Conservation (phyloP, 2,113 vertebrate species). For the Chinchilla lanigera region DNA sequence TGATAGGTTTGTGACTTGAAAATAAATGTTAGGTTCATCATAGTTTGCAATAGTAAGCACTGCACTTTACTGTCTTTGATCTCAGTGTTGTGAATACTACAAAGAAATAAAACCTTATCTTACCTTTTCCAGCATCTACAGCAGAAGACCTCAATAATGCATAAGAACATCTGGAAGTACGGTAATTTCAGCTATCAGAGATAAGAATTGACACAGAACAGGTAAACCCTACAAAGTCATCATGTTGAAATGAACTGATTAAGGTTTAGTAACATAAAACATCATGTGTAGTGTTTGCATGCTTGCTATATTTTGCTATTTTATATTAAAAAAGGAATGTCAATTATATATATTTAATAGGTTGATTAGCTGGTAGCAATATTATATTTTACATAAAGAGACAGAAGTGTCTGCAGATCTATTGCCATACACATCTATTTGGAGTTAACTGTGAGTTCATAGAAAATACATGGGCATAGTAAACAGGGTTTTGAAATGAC, state of each 20-base stretch:
- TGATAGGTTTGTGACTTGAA: slow-evolving; percentile 88
- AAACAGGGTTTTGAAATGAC: slow-evolving; percentile 91
- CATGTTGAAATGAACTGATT: slow-evolving; percentile 93
- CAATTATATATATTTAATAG: slow-evolving; percentile 90
- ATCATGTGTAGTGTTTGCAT: slow-evolving; percentile 86
- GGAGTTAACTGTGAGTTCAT: slow-evolving; percentile 88
- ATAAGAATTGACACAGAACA: slow-evolving; percentile 93
- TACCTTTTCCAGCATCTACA: slow-evolving; percentile 92
- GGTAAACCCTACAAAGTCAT: slow-evolving; percentile 93
- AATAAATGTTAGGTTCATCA: slow-evolving; percentile 90
- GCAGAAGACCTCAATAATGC: slow-evolving; percentile 92
- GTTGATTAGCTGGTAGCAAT: slow-evolving; percentile 88
- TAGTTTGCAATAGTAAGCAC: slow-evolving; percentile 89
- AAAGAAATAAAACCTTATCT: slow-evolving; percentile 95
- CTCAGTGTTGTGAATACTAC: slow-evolving; percentile 91
- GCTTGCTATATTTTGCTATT: slow-evolving; percentile 84
- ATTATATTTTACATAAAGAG: slow-evolving; percentile 88
- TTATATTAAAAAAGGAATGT: slow-evolving; percentile 84
- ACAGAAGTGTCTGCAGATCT: slow-evolving; percentile 86
- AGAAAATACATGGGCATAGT: slow-evolving; percentile 89
- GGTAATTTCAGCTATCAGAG: slow-evolving; percentile 92
- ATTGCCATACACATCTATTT: slow-evolving; percentile 82
- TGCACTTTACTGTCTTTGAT: slow-evolving; percentile 92
- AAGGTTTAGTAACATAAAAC: slow-evolving; percentile 91
- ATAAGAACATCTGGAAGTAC: slow-evolving; percentile 91